Percentiles rank a stretch among this genome's conserved stretches.
Evolutionary conservation across 1,140 invertebrate species (phyloP).

Genomic region (Globodera ellingtonae): DNA sequence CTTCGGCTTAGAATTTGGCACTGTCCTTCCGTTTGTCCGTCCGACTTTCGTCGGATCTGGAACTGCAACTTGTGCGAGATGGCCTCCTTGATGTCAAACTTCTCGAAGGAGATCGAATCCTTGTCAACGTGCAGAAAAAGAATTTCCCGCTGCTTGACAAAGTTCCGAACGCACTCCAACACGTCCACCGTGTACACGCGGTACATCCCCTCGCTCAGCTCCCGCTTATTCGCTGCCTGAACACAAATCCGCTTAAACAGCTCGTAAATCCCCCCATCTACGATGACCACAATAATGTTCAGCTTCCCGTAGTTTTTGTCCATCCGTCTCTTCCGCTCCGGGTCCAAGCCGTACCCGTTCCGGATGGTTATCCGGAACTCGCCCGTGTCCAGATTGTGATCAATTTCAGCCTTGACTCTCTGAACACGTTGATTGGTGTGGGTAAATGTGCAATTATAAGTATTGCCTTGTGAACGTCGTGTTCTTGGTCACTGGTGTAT

Average conservation of each 20-base stretch:
- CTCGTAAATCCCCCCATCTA: not conserved
- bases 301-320: conserved; percentile 11
- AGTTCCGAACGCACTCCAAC: not conserved
- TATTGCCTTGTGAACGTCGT: not conserved
- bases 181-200: conserved; percentile 5
- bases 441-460: not conserved
- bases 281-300: conserved; percentile 6
- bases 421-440: not conserved
- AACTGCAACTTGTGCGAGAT: conserved; percentile 3
- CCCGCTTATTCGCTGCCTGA: not conserved
- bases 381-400: conserved; percentile 11
- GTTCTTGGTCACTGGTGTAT: conserved; percentile 7
- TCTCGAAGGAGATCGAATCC: conserved; percentile 1
- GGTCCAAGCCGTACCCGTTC: conserved; percentile 8
- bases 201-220: not conserved
- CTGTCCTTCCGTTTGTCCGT: not conserved
- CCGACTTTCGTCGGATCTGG: not conserved
- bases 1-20: not conserved
- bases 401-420: not conserved
- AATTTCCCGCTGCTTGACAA: not conserved
- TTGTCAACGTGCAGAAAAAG: conserved; percentile 11
- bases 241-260: not conserved
- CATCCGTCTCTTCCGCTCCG: not conserved
- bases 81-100: conserved; percentile 9
- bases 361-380: conserved; percentile 9